A percentile compares a stretch with the other conserved stretches of the same genome.
Evolutionary conservation across 30 jellyfish, hydroid and myxozoan genomes (phyloP).

Genomic region (Aurelia aurita complex sp. Pacific): DNA sequence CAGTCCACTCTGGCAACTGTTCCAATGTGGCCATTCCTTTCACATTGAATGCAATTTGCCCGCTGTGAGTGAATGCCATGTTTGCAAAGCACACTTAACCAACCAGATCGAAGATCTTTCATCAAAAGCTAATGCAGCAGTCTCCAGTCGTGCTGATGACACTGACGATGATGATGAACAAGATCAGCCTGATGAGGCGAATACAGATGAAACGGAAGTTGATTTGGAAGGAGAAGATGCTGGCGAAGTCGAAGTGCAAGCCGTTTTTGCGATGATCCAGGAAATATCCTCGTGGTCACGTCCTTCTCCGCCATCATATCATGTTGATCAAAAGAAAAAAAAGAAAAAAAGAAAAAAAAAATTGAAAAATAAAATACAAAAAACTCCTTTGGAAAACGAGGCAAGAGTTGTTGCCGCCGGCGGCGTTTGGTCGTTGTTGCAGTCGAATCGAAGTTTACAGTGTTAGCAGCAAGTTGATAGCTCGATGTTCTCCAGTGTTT

Average conservation of each 20-base stretch:
- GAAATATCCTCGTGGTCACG: conserved; percentile 6
- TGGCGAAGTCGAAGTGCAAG: neutral
- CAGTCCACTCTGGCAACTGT: conserved; percentile 4
- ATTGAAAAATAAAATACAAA: too few relatives aligned
- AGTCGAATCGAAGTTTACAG: neutral
- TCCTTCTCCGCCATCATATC: neutral
- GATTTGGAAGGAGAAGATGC: neutral
- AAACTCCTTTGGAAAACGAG: too few relatives aligned
- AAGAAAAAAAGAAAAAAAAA: too few relatives aligned
- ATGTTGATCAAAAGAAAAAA: neutral
- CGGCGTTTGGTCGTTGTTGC: too few relatives aligned
- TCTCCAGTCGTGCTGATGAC: neutral
- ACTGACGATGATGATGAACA: neutral
- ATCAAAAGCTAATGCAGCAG: neutral
- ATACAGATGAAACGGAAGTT: neutral
- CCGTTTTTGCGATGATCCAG: conserved; percentile 16
- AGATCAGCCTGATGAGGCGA: neutral
- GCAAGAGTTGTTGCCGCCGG: too few relatives aligned
- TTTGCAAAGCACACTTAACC: neutral
- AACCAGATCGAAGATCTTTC: neutral
- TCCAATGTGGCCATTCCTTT: neutral
- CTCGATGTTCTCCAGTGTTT: neutral
- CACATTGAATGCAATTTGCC: neutral
- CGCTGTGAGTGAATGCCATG: neutral
- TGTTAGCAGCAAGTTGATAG: too few relatives aligned